Conservation (phyloP, 2,113 vertebrate species). For the Psittacula cyanocephala region DNA sequence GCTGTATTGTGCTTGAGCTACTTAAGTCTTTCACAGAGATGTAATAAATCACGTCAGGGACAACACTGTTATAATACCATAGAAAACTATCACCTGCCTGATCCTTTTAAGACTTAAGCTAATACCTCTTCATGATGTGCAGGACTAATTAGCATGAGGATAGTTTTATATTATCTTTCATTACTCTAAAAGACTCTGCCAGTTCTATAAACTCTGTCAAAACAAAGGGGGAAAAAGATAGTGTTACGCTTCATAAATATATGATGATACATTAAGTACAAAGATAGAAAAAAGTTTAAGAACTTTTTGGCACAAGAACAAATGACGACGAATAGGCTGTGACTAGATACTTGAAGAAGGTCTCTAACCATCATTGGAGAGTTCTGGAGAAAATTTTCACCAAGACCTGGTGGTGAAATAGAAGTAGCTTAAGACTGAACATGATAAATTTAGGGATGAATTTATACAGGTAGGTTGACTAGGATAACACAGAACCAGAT, state of each 20-base stretch:
- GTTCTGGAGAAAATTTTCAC: background rate
- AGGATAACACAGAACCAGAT: background rate
- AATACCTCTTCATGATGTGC: background rate
- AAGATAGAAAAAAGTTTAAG: background rate
- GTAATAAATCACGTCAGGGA: background rate
- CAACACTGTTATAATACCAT: background rate
- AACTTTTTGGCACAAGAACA: background rate
- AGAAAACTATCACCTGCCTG: background rate
- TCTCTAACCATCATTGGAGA: background rate
- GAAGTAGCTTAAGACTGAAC: background rate
- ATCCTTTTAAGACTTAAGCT: background rate
- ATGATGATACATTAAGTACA: background rate
- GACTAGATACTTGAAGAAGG: background rate
- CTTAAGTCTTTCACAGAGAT: background rate
- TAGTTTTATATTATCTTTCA: background rate
- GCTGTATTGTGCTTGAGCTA: background rate
- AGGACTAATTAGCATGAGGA: background rate
- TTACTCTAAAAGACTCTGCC: background rate
- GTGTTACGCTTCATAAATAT: background rate
- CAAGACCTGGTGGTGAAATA: background rate
- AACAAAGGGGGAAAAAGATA: background rate
- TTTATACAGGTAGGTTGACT: background rate
- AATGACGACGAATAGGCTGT: background rate
- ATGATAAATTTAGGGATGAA: background rate
- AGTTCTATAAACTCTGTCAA: background rate